Evolutionary conservation across 1,140 invertebrate genomes (phyloP).

Genomic region (Chelonus insularis): DNA sequence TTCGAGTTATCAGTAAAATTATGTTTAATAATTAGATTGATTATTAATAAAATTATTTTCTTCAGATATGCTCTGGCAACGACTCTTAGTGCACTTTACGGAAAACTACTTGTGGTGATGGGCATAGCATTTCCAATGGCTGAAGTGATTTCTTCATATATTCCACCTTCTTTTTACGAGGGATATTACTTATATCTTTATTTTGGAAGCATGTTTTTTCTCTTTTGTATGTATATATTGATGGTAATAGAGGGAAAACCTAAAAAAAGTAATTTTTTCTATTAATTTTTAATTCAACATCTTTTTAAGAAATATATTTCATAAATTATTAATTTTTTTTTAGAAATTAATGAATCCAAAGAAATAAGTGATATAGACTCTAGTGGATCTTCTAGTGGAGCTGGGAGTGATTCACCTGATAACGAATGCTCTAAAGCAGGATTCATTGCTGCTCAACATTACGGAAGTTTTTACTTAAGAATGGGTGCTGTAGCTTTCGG

Average conservation of each 20-base stretch:
- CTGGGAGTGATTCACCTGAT: constrained; percentile 55
- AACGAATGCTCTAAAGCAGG: constrained; percentile 42
- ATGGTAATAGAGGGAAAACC: constrained; percentile 66
- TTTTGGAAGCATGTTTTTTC: constrained; percentile 85
- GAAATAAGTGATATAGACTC: constrained; percentile 59
- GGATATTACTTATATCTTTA: constrained; percentile 89
- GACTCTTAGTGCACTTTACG: constrained; percentile 88
- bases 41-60: constrained; percentile 41
- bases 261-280: constrained; percentile 49
- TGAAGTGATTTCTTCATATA: constrained; percentile 88
- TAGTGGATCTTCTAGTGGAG: constrained; percentile 58
- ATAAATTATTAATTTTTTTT: not conserved
- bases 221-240: constrained; percentile 83
- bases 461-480: constrained; percentile 89
- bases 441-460: constrained; percentile 67
- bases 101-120: constrained; percentile 92
- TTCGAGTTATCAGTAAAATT: too few relatives aligned
- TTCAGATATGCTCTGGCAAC: constrained; percentile 80
- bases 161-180: constrained; percentile 88
- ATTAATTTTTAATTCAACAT: too few relatives aligned
- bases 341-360: constrained; percentile 47
- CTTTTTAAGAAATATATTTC: too few relatives aligned
- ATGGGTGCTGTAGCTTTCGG: constrained; percentile 94
- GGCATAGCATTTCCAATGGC: constrained; percentile 92
- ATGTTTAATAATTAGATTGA: too few relatives aligned